Percentiles rank a stretch among this genome's conserved stretches.
These are phyloP conservation scores for Pagetopsis macropterus DNA, from an alignment of 2,797 vertebrate genomes.

Conservation along the genomic window DNA sequence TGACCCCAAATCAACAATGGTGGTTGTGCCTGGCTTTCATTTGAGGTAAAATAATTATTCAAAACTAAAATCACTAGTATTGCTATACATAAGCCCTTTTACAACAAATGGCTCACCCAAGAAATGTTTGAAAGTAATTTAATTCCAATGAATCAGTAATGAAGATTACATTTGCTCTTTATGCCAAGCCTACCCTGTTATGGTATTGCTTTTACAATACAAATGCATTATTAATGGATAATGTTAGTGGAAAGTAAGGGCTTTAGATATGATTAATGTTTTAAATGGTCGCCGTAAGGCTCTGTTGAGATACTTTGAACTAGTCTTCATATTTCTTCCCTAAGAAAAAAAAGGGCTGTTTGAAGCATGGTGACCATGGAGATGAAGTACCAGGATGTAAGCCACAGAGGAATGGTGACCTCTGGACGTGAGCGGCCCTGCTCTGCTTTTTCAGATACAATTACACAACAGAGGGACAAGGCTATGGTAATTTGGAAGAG, in stretches of 20 bases:
- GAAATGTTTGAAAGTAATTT: conserved; percentile 35
- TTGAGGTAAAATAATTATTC: conserved; percentile 18
- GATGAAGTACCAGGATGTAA: conserved; percentile 76
- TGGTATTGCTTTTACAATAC: conserved; percentile 62
- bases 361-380: conserved; percentile 75
- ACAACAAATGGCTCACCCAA: conserved; percentile 37
- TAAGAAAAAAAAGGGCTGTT: conserved; percentile 42
- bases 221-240: conserved; percentile 61
- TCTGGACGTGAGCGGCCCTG: conserved; percentile 59
- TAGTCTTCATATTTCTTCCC: conserved; percentile 36
- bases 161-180: conserved; percentile 50
- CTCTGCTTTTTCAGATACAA: conserved; percentile 64
- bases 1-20: conserved; percentile 45
- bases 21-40: conserved; percentile 21
- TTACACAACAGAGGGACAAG: conserved; percentile 68
- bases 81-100: neutral
- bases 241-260: conserved; percentile 39
- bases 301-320: conserved; percentile 45
- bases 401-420: conserved; percentile 72
- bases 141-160: conserved; percentile 46
- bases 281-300: conserved; percentile 29
- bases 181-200: conserved; percentile 28
- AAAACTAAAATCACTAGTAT: conserved; percentile 10
- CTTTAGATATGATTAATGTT: conserved; percentile 60
- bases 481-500: conserved; percentile 57